A percentile compares a stretch with the other conserved stretches of the same genome.
Evolutionary conservation across 2,113 vertebrate species (phyloP).

Genomic region (Melierax canorus): DNA sequence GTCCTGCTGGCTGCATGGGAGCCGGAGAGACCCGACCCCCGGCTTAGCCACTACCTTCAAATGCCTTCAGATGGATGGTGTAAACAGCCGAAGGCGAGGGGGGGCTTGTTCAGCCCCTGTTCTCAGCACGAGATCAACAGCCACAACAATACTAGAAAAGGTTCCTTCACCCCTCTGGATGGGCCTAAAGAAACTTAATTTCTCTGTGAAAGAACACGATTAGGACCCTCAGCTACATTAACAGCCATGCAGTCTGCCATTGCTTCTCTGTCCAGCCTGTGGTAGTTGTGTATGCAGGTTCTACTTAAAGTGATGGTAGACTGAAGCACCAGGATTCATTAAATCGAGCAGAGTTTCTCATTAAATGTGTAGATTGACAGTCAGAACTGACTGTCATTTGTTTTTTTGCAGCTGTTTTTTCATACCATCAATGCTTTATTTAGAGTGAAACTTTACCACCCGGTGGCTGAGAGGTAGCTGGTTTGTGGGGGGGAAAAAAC

Average conservation of each 20-base stretch:
- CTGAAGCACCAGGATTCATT: conserved; percentile 67
- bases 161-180: background rate
- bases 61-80: background rate
- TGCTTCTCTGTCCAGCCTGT: fast-evolving
- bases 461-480: background rate
- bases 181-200: background rate
- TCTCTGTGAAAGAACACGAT: background rate
- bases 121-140: background rate
- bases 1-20: background rate
- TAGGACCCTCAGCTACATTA: background rate
- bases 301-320: conserved; percentile 53
- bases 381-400: conserved; percentile 62
- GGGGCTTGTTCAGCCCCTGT: background rate
- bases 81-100: background rate
- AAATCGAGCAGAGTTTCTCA: conserved; percentile 71
- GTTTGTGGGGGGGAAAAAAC: background rate
- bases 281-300: conserved; percentile 18
- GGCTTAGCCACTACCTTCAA: background rate
- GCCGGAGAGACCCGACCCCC: fast-evolving
- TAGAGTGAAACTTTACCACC: conserved; percentile 28
- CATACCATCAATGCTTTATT: conserved; percentile 36
- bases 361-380: conserved; percentile 76
- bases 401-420: conserved; percentile 21
- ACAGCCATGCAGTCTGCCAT: background rate
- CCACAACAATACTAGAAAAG: background rate